phyloP scores from a whole-genome alignment of 2,888 invertebrate genomes.

The Augiades crinisus region DNA sequence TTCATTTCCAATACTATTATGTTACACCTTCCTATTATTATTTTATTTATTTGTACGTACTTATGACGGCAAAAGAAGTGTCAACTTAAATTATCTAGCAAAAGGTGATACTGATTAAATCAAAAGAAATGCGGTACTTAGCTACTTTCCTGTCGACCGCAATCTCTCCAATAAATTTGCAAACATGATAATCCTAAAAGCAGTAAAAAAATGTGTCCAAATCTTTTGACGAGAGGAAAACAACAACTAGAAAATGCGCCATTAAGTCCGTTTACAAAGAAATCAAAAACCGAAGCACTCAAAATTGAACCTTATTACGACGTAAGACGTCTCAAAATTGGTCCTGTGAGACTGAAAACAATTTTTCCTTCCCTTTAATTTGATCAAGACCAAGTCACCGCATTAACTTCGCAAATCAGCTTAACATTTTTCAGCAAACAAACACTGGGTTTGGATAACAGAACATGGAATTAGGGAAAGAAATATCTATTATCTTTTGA shows the following conservation, averaged over 20 bases:
- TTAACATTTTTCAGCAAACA: constrained; percentile 61
- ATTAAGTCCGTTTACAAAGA: constrained; percentile 22
- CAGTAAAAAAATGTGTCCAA: constrained; percentile 33
- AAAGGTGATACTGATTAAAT: no score
- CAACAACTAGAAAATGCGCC: constrained; percentile 36
- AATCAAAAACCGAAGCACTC: background rate
- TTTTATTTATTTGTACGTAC: no score
- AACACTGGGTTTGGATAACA: constrained; percentile 35
- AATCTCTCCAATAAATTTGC: constrained; percentile 14
- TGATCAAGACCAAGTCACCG: constrained; percentile 43
- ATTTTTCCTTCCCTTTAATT: constrained; percentile 51
- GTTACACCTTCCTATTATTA: no score
- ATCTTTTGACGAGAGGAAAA: constrained; percentile 35
- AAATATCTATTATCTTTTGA: background rate
- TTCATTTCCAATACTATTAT: no score
- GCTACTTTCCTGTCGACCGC: no score
- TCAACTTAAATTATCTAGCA: no score
- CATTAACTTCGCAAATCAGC: constrained; percentile 67
- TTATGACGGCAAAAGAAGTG: no score
- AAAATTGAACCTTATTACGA: constrained; percentile 13
- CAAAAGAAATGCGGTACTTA: no score
- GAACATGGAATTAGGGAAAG: background rate
- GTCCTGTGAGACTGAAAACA: constrained; percentile 16
- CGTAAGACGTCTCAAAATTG: constrained; percentile 9
- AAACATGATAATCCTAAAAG: constrained; percentile 32